Evolutionary conservation across 35 echinoderm and acorn worm species (phyloP), one percentile per base, ranked within the genome.

Genomic region (Chiridota heheva): DNA sequence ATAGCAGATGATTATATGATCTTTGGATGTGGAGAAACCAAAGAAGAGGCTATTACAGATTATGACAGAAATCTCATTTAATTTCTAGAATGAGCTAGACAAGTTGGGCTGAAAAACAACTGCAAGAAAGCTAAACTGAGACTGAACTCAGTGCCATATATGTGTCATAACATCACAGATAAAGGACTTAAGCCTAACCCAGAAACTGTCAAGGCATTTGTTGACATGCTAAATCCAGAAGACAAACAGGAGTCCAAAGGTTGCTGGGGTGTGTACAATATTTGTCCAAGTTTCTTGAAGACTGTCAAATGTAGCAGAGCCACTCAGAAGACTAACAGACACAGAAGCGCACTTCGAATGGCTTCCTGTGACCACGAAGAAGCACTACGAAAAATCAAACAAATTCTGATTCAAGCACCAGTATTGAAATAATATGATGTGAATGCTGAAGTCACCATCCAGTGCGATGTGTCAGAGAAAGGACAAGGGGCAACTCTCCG

Each of bases 101-200:
- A 87, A 59, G 72, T 70, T 3, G 72, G 81, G 27, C 32, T 88
- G 34, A 88, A 88, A 39, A 74, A 81, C 1, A 88, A 88, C 64
- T 71, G 30, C 32, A 69, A 42, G 37, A 44, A 65, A 32, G 36
- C 40, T 40, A 63, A 47, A 15, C 26, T 65, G 37, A n/a, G 42
- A 48, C 80, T 36, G 12, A 49, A 46, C 28, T 17, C 47, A 53
- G 71, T 75, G 5, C 40, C 40, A 39, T 82, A 67, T 35, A 69
- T 82, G 40, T 61, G 80, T 38, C 80, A 82, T 25, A 36, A 55
- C 0, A 46, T 69, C 7, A 53, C 41, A 5, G 8, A 5, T 5
- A 22, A 48, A n/a, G 80, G 44, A 2, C 13, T 82, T 1, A 25
- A 39, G 44, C 36, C 77, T 36, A 61, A 81, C 27, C 68, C 68